phyloP scores from a whole-genome alignment of 2,797 vertebrate genomes.

The Taenioides sp. region DNA sequence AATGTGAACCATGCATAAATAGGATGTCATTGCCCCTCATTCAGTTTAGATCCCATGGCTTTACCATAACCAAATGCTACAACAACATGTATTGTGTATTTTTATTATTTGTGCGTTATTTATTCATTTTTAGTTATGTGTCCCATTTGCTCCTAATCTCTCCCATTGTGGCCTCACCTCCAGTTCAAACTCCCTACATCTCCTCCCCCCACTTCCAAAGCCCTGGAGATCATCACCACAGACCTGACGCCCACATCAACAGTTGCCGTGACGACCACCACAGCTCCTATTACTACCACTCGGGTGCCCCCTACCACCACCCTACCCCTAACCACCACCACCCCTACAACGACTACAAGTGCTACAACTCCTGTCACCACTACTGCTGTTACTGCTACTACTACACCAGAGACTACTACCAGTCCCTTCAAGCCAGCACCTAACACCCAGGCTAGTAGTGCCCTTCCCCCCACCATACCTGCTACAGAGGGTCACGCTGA shows the following conservation, averaged over 20 bases:
- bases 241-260: conserved; percentile 40
- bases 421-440: conserved; percentile 52
- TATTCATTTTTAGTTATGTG: conserved; percentile 47
- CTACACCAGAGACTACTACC: conserved; percentile 50
- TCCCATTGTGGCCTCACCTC: conserved; percentile 39
- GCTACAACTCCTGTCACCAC: conserved; percentile 33
- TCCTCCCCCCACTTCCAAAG: conserved; percentile 65
- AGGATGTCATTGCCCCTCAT: neutral
- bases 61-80: neutral
- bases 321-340: conserved; percentile 37
- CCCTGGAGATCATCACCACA: conserved; percentile 39
- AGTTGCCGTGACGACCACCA: conserved; percentile 4
- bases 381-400: conserved; percentile 51
- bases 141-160: conserved; percentile 60
- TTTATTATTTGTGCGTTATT: conserved; percentile 32
- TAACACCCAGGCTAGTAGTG: conserved; percentile 28
- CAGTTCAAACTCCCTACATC: conserved; percentile 79
- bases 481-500: conserved; percentile 26
- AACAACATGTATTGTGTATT: conserved; percentile 14
- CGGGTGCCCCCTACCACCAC: conserved; percentile 15
- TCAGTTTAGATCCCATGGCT: neutral
- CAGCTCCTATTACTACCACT: conserved; percentile 27
- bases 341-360: conserved; percentile 38
- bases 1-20: neutral
- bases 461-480: conserved; percentile 26